These are phyloP conservation scores for Crax fasciolata DNA, from an alignment of 2,797 vertebrate genomes.

Conservation along the genomic window DNA sequence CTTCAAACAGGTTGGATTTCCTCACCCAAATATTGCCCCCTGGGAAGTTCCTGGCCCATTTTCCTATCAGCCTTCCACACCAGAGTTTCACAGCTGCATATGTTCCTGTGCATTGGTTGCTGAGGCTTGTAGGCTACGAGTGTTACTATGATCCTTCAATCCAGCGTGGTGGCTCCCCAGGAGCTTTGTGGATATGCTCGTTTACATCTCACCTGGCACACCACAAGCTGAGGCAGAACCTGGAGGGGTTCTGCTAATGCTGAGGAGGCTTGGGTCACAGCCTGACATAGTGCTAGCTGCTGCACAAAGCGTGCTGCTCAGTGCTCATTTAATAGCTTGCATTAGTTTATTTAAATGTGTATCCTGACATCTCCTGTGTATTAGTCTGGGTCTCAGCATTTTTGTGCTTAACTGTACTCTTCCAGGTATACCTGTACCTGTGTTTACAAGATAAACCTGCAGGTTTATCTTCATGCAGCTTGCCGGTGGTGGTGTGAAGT, in stretches of 20 bases:
- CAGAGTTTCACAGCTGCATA: neutral
- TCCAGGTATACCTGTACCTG: neutral
- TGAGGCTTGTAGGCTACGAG: neutral
- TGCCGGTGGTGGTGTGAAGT: neutral
- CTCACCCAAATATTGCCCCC: neutral
- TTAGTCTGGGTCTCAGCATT: neutral
- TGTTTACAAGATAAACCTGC: neutral
- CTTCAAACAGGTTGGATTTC: slow-evolving; percentile 9
- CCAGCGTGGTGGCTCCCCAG: fast-evolving
- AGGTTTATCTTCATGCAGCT: neutral
- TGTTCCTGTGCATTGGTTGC: neutral
- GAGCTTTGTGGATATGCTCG: fast-evolving
- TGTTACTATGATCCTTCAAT: neutral
- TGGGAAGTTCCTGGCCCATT: neutral
- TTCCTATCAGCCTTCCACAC: neutral
- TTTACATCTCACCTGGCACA: neutral
- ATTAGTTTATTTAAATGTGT: neutral
- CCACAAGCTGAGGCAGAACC: neutral
- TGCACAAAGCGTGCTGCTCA: neutral
- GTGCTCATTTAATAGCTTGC: neutral
- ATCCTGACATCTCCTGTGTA: neutral
- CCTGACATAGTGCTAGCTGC: neutral
- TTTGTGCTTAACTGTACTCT: neutral
- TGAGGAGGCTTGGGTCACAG: neutral
- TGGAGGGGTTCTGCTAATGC: neutral